These are phyloP conservation scores for Tonatia bakeri DNA, from an alignment of 2,113 vertebrate genomes.

Conservation along the genomic window DNA sequence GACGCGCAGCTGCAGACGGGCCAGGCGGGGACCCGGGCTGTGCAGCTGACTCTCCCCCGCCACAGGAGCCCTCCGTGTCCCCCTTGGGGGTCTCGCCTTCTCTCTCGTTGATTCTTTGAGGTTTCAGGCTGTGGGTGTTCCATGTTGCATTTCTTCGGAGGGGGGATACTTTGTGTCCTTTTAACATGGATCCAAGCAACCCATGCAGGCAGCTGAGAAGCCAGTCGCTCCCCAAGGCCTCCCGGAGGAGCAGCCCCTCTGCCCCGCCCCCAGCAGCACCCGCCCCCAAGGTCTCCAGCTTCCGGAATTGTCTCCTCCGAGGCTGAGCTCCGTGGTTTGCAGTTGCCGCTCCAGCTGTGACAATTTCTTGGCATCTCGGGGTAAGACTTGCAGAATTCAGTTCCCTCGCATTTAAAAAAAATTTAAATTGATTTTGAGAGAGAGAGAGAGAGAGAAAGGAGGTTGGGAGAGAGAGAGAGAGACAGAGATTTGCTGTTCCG, in stretches of 20 bases:
- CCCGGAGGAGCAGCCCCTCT: no score
- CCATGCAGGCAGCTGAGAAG: background rate
- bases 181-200: no score
- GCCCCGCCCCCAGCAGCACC: fast-evolving
- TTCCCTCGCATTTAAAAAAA: background rate
- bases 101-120: background rate
- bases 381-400: background rate
- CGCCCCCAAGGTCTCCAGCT: background rate
- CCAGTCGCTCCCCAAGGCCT: background rate
- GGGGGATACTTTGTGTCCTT: fast-evolving
- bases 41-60: no score
- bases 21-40: no score
- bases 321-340: background rate
- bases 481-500: no score
- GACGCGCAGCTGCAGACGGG: no score
- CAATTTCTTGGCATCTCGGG: fast-evolving
- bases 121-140: background rate
- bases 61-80: fast-evolving
- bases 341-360: fast-evolving
- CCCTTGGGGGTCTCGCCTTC: fast-evolving
- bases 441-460: no score
- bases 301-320: no score
- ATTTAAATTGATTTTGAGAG: no score
- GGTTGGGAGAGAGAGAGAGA: no score
- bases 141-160: fast-evolving